Evolutionary conservation across 2,888 invertebrate species (phyloP).

Genomic region (Scaptomyza cyrtandrae): DNA sequence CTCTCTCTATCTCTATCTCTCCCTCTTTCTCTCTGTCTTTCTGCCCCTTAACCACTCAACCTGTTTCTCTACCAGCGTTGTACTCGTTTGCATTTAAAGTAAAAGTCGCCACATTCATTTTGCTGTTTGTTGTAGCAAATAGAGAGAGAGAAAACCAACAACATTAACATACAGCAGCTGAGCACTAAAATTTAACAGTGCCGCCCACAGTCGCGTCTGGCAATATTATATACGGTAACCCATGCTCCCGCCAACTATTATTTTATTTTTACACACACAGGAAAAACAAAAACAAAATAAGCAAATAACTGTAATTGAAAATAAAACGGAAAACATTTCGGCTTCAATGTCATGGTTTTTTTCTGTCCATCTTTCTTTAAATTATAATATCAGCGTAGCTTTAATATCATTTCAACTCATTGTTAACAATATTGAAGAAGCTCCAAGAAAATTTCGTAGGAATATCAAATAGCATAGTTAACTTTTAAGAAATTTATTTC

Average conservation of each 20-base stretch:
- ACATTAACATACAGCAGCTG: conserved; percentile 31
- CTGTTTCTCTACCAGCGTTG: conserved; percentile 12
- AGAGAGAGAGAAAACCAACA: conserved; percentile 10
- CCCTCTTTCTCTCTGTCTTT: neutral
- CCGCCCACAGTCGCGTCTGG: conserved; percentile 47
- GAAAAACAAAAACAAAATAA: neutral
- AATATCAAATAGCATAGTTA: neutral
- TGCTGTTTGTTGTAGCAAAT: conserved; percentile 34
- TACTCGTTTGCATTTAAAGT: conserved; percentile 62
- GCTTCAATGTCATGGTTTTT: too few relatives aligned
- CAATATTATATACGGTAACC: conserved; percentile 39
- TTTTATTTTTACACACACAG: neutral
- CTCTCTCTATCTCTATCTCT: neutral
- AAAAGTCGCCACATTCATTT: conserved; percentile 56
- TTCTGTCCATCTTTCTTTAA: neutral
- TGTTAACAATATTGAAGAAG: neutral
- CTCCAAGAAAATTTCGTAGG: neutral
- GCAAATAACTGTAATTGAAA: too few relatives aligned
- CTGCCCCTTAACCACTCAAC: conserved; percentile 8
- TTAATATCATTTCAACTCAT: neutral
- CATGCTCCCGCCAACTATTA: neutral
- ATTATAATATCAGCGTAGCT: neutral
- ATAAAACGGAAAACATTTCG: too few relatives aligned
- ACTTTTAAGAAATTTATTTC: neutral
- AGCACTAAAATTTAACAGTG: conserved; percentile 57